phyloP scores from a whole-genome alignment of 37 sponge, comb jelly and placozoan genomes.

The Petrosia ficiformis region DNA sequence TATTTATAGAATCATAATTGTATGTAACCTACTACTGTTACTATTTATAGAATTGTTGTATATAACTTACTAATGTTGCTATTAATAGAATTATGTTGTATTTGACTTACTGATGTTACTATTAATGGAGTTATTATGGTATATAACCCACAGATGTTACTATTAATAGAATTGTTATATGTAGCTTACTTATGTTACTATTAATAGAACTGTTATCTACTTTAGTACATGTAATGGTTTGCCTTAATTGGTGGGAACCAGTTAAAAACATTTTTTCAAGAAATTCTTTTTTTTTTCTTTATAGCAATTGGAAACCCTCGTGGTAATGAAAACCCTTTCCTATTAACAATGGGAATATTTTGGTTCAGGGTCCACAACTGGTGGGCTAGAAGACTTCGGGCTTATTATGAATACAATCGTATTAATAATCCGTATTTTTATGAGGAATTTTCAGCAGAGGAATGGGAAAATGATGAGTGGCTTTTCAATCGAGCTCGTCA shows the following conservation, averaged over 20 bases:
- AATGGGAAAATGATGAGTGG: constrained; percentile 75
- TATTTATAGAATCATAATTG: not conserved
- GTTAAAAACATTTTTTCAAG: too few relatives aligned
- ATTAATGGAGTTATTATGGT: not conserved
- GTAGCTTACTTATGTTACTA: not conserved
- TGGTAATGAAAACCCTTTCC: constrained; percentile 94
- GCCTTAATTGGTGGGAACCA: too few relatives aligned
- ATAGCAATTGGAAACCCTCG: constrained; percentile 93
- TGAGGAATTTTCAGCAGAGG: not conserved
- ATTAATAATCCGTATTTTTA: not conserved
- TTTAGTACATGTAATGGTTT: too few relatives aligned
- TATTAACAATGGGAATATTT: constrained; percentile 81
- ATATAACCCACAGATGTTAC: not conserved
- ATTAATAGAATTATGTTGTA: not conserved
- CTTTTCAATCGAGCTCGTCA: constrained; percentile 88
- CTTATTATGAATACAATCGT: not conserved
- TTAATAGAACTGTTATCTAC: not conserved
- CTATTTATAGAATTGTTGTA: not conserved
- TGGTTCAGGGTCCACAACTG: constrained; percentile 94
- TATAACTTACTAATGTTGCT: not conserved
- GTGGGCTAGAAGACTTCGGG: constrained; percentile 57
- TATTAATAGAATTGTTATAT: not conserved
- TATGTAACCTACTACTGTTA: not conserved
- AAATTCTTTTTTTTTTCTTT: not conserved
- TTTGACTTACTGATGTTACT: not conserved